Evolutionary conservation across 1,140 invertebrate genomes (phyloP).

Genomic region (Ips nitidus): DNA sequence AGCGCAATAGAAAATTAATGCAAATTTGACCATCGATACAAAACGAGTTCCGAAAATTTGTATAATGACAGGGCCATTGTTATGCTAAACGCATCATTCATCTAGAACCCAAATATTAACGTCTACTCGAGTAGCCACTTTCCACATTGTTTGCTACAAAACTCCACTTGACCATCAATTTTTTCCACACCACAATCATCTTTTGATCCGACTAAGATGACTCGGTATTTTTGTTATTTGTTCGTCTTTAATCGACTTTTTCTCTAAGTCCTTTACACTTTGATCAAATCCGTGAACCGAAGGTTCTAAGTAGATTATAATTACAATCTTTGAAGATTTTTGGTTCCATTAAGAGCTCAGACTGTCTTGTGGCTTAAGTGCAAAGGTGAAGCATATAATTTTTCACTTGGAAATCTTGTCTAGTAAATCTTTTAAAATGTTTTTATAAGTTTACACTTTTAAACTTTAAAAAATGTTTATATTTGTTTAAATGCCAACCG

Average conservation of each 20-base stretch:
- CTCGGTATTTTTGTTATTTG: slow-evolving; percentile 19
- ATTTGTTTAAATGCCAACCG: too few relatives aligned
- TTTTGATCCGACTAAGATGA: slow-evolving; percentile 11
- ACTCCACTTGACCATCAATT: too few relatives aligned
- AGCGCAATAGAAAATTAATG: not conserved
- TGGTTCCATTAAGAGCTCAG: slow-evolving; percentile 3
- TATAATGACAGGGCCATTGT: not conserved
- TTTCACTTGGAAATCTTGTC: too few relatives aligned
- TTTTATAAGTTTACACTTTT: too few relatives aligned
- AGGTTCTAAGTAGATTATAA: slow-evolving; percentile 22
- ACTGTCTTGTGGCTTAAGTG: too few relatives aligned
- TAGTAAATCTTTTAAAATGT: too few relatives aligned
- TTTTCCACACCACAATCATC: not conserved
- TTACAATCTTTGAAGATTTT: slow-evolving; percentile 16
- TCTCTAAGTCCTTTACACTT: slow-evolving; percentile 10
- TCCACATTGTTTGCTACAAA: too few relatives aligned
- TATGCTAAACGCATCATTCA: too few relatives aligned
- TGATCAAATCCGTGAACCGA: slow-evolving; percentile 10
- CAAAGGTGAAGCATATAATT: too few relatives aligned
- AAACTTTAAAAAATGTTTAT: too few relatives aligned
- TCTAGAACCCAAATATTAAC: too few relatives aligned
- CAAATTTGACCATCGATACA: slow-evolving; percentile 1
- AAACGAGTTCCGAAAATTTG: not conserved
- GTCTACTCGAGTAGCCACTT: too few relatives aligned
- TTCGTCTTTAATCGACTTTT: slow-evolving; percentile 11